A percentile compares a stretch with the other conserved stretches of the same genome.
phyloP scores from a whole-genome alignment of 2,113 vertebrate genomes.

The Prunella fulvescens region DNA sequence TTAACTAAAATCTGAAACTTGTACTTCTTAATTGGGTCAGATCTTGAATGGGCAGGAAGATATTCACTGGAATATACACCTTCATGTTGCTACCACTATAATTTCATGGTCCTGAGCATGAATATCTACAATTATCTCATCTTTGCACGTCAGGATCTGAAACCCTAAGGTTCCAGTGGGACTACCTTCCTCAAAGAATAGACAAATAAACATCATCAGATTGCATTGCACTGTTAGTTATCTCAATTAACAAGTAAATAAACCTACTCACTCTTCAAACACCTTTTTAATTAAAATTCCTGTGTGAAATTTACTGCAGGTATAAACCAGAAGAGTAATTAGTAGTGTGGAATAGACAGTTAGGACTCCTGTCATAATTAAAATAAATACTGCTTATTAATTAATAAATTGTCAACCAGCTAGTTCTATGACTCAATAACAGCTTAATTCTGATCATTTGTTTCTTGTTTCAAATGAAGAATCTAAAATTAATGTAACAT shows the following conservation, averaged over 20 bases:
- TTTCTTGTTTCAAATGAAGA: background rate
- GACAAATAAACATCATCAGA: background rate
- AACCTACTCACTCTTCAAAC: background rate
- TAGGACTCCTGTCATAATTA: background rate
- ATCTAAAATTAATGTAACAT: background rate
- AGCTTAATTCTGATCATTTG: background rate
- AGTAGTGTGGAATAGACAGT: background rate
- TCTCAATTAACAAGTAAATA: background rate
- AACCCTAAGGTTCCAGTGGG: background rate
- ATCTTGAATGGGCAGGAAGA: background rate
- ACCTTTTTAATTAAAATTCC: constrained; percentile 39
- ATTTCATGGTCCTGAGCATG: background rate
- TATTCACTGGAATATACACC: background rate
- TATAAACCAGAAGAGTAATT: constrained; percentile 14
- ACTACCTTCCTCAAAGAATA: background rate
- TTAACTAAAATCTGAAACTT: background rate
- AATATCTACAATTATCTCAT: background rate
- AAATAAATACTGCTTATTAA: background rate
- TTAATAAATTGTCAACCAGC: background rate
- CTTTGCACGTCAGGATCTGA: background rate
- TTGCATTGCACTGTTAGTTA: accelerated
- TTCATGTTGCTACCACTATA: background rate
- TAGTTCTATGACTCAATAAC: background rate
- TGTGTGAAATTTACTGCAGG: background rate
- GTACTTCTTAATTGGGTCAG: background rate